Evolutionary conservation across 2,888 invertebrate species (phyloP).

Genomic region (Parnassius apollo): DNA sequence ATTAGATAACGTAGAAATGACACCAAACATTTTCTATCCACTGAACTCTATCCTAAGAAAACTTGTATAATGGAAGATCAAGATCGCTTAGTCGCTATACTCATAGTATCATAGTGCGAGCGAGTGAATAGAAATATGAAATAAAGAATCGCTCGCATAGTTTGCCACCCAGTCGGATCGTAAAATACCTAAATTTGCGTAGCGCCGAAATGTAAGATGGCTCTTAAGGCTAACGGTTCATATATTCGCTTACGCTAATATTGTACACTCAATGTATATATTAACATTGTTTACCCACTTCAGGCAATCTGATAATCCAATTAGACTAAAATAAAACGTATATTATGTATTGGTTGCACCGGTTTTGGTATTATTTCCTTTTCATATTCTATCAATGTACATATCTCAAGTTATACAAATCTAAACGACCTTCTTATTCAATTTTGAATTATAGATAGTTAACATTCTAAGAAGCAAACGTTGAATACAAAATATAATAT

Average conservation of each 20-base stretch:
- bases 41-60: too few species aligned
- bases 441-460: conserved; percentile 9
- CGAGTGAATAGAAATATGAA: too few species aligned
- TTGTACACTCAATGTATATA: conserved; percentile 12
- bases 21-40: too few species aligned
- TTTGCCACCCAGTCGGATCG: too few species aligned
- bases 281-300: conserved; percentile 27
- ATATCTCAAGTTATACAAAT: conserved; percentile 11
- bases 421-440: conserved; percentile 7
- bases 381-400: conserved; percentile 23
- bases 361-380: conserved; percentile 24
- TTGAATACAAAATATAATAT: too few species aligned
- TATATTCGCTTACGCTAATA: background rate
- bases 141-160: too few species aligned
- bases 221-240: background rate
- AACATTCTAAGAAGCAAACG: background rate
- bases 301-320: conserved; percentile 26
- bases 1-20: too few species aligned
- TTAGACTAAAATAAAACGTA: conserved; percentile 26
- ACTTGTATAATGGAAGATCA: too few species aligned
- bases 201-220: too few species aligned
- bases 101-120: too few species aligned
- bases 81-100: too few species aligned
- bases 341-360: conserved; percentile 13
- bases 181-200: too few species aligned